Evolutionary conservation across 2,797 vertebrate species (phyloP), one percentile per base, ranked within the genome.

Genomic region (Catostomus latipinnis): DNA sequence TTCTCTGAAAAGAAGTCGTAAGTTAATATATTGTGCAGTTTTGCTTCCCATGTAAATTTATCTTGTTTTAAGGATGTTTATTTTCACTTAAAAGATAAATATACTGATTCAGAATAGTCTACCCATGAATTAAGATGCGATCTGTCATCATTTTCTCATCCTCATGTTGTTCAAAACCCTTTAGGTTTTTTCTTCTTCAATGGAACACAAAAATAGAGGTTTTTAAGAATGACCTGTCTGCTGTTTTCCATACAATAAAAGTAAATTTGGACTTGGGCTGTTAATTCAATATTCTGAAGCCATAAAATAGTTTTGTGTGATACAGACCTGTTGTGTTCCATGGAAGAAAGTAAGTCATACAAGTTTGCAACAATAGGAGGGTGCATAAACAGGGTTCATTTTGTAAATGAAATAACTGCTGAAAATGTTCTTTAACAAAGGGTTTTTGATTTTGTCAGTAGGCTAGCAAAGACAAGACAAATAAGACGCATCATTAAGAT

Each of bases 141-240:
- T 58, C n/a, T 48, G 4, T 58, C 54, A 18, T 71, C 4, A 58
- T 16, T 71, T 18, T 6, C 45, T 48, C n/a, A 10, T n/a, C n/a
- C 12, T 46, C 8, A 48, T 13, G 34, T 34, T 34, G 34, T 65
- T 65, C 12, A 46, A 65, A 65, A n/a, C n/a, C 34, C 12, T 46
- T 34, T 1, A 4, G 0, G 46, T 48, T 48, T 48, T 14, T 13
- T 22, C 16, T 45, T 65, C 43, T 65, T n/a, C 43, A 1, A 1
- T 65, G 62, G 13, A 8, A 8, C 7, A 14, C 45, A 45, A 57
- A 43, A 12, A 6, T 1, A 58, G 56, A 49, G 16, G 6, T 72
- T 72, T 48, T 58, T 1, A 58, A 60, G 6, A 58, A 72, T 58
- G 70, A 46, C 14, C 43, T n/a, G 46, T n/a, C 54, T 71, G 53